phyloP scores from a whole-genome alignment of 2,113 vertebrate genomes.

The Martes martes region DNA sequence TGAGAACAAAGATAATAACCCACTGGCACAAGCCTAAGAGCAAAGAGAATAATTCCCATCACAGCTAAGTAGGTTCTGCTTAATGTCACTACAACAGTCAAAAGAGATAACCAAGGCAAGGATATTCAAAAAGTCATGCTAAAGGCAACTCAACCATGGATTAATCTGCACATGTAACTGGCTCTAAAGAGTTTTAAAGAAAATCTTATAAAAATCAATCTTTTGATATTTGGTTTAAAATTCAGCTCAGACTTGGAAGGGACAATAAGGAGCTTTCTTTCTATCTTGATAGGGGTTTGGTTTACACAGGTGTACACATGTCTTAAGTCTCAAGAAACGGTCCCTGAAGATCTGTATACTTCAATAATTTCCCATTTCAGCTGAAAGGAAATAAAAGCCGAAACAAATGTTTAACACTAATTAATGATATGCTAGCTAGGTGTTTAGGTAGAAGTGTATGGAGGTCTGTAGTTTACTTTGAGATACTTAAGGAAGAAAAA shows the following conservation, averaged over 20 bases:
- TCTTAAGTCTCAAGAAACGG: not conserved
- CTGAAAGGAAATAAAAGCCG: not conserved
- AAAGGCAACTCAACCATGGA: not conserved
- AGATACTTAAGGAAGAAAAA: not conserved
- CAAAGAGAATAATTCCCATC: not conserved
- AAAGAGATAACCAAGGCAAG: not conserved
- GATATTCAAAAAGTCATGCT: not conserved
- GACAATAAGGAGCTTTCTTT: not conserved
- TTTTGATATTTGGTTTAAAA: not conserved
- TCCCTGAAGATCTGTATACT: not conserved
- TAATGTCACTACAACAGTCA: not conserved
- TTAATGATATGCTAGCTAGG: not conserved
- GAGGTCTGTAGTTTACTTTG: not conserved
- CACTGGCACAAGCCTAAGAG: rapidly evolving
- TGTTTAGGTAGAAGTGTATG: not conserved
- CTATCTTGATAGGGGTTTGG: not conserved
- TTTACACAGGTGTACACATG: not conserved
- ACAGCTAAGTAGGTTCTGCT: not conserved
- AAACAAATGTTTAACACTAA: not conserved
- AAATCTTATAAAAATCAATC: not conserved
- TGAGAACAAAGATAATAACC: not conserved
- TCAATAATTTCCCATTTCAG: not conserved
- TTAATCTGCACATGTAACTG: not conserved
- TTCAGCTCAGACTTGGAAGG: not conserved
- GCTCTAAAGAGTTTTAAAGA: not conserved